These are phyloP conservation scores for Lepidothrix coronata DNA, from an alignment of 2,113 vertebrate species.

Conservation along the genomic window DNA sequence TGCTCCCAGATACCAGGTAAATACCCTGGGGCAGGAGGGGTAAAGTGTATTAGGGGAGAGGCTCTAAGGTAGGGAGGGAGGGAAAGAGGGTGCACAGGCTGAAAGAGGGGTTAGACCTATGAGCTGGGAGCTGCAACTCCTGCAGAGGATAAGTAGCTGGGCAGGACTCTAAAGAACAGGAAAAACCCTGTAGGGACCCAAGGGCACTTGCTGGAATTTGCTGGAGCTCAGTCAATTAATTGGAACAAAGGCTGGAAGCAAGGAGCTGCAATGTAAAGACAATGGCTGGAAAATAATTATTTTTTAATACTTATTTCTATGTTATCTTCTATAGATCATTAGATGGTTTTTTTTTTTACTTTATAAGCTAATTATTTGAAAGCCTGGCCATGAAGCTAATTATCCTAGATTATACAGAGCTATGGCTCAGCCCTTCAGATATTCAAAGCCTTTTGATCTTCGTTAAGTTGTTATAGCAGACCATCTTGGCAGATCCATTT, in stretches of 20 bases:
- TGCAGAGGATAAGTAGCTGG: not conserved
- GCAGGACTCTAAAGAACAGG: not conserved
- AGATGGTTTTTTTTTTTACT: not conserved
- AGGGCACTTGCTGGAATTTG: not conserved
- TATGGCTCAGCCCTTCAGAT: not conserved
- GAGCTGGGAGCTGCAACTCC: not conserved
- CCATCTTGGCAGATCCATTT: not conserved
- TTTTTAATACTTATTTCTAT: not conserved
- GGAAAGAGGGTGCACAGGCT: not conserved
- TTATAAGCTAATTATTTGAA: not conserved
- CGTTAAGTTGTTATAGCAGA: not conserved
- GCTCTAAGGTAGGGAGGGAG: no score
- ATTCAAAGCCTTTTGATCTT: not conserved
- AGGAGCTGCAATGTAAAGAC: not conserved
- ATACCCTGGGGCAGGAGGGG: not conserved
- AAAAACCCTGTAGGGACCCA: not conserved
- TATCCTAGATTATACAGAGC: not conserved
- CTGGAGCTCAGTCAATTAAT: not conserved
- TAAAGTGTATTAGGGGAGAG: not conserved
- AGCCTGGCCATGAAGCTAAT: not conserved
- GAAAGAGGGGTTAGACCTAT: not conserved
- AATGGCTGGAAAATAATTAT: not conserved
- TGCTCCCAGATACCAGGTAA: not conserved
- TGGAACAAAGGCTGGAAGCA: not conserved
- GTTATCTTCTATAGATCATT: rapidly evolving